Evolutionary conservation across 2,888 invertebrate species (phyloP), one percentile per base, ranked within the genome.

Genomic region (Penaeus monodon): DNA sequence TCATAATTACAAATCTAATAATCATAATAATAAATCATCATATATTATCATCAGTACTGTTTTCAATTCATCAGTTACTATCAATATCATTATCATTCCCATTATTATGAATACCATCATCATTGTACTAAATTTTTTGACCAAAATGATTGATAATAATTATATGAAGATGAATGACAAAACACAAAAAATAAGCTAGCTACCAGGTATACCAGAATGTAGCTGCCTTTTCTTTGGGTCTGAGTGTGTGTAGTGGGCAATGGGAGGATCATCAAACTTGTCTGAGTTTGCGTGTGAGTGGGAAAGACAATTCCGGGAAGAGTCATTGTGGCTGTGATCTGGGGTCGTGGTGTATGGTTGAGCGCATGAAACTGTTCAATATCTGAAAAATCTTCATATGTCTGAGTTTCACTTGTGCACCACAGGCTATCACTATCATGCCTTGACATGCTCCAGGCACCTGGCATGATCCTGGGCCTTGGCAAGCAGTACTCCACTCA

Each of bases 401-500:
- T 89, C 77, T 89, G 89, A 10, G 89, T 89, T 81, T 89, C 89
- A 79, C 85, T 88, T 10, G 89, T 87, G 85, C 89, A 89, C 89
- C 89, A 89, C 27, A 88, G 65, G 27, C 82, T 86, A 38, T 86
- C 86, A 77, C 64, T 82, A 29, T 66, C 81, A 44, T 86, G 82
- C 81, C 82, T 22, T 86, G 77, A 70, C 82, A 86, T 27, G 82
- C 38, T 33, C 74, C 86, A n/a, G 86, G 49, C 64, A 63, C 49
- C 29, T 84, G 84, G 24, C 77, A 84, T 17, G 84, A 49, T 57
- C 77, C 63, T 20, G 81, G 66, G 63, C 44, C 49, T 33, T 78
- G 81, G n/a, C 82, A 86, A 49, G 81, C 63, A 78, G 29, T 81
- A 57, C 64, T 20, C 57, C 82, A 82, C 68, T 82, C 24, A 73